Percentiles rank a stretch among this genome's conserved stretches.
Conservation (phyloP, 2,888 invertebrate species). For the Apodemia zela region DNA sequence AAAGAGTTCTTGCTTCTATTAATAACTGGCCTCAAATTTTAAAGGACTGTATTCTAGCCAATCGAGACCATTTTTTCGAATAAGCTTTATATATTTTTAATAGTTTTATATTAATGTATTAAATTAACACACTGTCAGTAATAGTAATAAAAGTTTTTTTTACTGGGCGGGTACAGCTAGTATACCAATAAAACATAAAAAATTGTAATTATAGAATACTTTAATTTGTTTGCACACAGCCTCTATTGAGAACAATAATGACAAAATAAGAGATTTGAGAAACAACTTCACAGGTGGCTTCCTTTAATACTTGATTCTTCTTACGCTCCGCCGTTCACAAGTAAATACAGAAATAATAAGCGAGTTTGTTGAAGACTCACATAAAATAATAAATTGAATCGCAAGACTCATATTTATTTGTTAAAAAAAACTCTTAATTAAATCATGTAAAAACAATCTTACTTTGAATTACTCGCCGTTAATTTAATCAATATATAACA, state of each 20-base stretch:
- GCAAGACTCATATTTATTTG: conserved; percentile 15
- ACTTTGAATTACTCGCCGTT: neutral
- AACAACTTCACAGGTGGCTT: conserved; percentile 22
- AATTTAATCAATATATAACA: neutral
- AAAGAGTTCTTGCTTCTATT: too few species aligned
- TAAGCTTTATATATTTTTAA: too few species aligned
- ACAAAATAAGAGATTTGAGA: conserved; percentile 42
- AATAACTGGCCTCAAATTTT: too few species aligned
- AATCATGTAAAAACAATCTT: conserved; percentile 11
- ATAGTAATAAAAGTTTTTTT: too few species aligned
- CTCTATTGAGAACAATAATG: conserved; percentile 71
- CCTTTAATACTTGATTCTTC: conserved; percentile 14
- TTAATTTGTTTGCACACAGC: conserved; percentile 79
- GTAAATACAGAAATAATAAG: conserved; percentile 11
- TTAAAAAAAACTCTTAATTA: conserved; percentile 10
- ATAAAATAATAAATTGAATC: conserved; percentile 11
- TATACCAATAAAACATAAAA: conserved; percentile 32
- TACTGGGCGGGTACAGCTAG: too few species aligned
- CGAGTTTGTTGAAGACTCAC: conserved; percentile 10
- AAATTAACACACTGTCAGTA: too few species aligned
- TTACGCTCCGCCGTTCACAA: conserved; percentile 9
- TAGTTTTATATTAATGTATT: too few species aligned
- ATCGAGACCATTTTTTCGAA: too few species aligned
- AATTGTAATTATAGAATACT: conserved; percentile 66
- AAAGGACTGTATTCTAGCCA: too few species aligned